Conservation (phyloP, 2,888 invertebrate species). For the Orchesellides sinensis region DNA sequence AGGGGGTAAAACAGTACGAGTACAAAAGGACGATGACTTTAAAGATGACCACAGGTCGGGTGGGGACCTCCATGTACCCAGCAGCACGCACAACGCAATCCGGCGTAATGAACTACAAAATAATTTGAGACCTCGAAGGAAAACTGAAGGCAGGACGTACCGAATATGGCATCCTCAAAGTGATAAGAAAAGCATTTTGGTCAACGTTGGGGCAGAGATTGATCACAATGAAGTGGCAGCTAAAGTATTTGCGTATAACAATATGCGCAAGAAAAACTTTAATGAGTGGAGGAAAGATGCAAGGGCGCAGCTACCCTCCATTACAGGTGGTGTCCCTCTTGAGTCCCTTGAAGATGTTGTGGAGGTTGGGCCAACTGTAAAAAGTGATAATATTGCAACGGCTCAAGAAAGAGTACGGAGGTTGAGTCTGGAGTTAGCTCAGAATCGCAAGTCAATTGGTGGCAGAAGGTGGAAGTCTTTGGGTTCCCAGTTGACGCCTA, state of each 20-base stretch:
- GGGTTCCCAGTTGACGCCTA: too few species aligned
- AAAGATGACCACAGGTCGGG: too few species aligned
- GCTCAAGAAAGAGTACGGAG: background rate
- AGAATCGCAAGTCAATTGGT: background rate
- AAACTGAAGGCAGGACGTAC: too few species aligned
- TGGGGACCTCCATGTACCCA: too few species aligned
- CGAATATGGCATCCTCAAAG: conserved; percentile 24
- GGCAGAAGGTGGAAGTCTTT: too few species aligned
- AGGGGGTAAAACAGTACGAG: too few species aligned
- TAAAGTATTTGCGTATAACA: conserved; percentile 14
- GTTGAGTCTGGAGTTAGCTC: background rate
- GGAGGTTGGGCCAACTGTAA: background rate
- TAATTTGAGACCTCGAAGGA: too few species aligned
- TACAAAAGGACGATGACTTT: too few species aligned
- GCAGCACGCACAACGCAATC: too few species aligned
- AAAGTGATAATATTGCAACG: background rate
- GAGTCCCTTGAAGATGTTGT: conserved; percentile 31
- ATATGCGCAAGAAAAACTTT: conserved; percentile 20
- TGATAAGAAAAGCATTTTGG: background rate
- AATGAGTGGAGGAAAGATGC: conserved; percentile 45
- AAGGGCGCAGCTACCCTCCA: conserved; percentile 16
- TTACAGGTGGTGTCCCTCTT: conserved; percentile 22
- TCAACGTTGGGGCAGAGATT: background rate
- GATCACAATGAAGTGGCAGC: background rate
- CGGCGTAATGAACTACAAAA: too few species aligned